Evolutionary conservation across 2,797 vertebrate genomes (phyloP).

Genomic region (Pangasius krempfi): DNA sequence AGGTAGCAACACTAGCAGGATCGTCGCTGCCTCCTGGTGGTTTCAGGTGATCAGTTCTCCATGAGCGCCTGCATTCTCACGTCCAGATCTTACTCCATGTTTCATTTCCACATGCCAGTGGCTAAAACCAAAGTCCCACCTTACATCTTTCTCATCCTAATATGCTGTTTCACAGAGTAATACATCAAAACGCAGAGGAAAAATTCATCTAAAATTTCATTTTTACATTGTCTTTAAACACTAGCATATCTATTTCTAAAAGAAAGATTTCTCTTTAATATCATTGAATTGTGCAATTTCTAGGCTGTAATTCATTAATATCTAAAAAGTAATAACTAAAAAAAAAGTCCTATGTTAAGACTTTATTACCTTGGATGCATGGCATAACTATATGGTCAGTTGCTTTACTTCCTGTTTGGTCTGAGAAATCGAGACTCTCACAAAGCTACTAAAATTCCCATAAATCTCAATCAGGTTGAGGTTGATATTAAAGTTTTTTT

Average conservation of each 20-base stretch:
- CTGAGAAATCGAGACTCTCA: background rate
- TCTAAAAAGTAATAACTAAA: background rate
- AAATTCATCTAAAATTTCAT: background rate
- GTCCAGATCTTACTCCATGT: no score
- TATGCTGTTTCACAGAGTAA: no score
- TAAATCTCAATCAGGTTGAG: background rate
- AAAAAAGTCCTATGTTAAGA: background rate
- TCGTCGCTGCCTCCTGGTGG: no score
- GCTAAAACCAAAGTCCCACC: no score
- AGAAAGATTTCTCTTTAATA: background rate
- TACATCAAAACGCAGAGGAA: no score
- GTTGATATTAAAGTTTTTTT: background rate
- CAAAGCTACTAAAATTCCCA: background rate
- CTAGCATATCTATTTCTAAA: background rate
- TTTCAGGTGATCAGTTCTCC: no score
- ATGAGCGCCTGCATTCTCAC: no score
- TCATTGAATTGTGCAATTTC: background rate
- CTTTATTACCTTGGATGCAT: background rate
- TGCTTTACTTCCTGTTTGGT: background rate
- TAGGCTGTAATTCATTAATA: background rate
- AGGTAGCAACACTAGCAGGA: no score
- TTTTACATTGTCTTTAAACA: background rate
- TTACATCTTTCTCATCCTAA: no score
- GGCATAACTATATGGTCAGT: background rate
- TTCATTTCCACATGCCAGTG: no score